Base-by-base conservation (phyloP, 2,113 vertebrate genomes). In the Mohoua ochrocephala region DNA sequence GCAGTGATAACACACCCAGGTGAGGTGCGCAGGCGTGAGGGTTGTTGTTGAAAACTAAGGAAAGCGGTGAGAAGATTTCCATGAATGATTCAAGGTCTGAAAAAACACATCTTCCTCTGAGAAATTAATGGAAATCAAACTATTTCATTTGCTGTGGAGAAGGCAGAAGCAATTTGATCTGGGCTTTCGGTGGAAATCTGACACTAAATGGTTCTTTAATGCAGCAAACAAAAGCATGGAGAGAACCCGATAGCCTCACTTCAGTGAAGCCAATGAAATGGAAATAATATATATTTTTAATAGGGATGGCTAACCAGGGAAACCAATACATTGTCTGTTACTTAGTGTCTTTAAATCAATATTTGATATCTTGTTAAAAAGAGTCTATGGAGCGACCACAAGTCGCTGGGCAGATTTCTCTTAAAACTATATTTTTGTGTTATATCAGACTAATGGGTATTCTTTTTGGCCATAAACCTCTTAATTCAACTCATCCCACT, bases 271-370 rank as follows among this genome's bases (percentile, higher is more conserved):
- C 77, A 60, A 47, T 3, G 23, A 95, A 85, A 83, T 89, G 77
- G 65, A 96, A 95, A 95, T 80, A 92, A 92, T 85, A 90, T 60
- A 35, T 74, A 87, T 82, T 95, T 96, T 93, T 97, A 94, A 95
- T 90, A 90, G 80, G 70, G 60, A 85, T 91, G 59, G 93, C 71
- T 89, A 95, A 89, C 76, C 89, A 87, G 75, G 94, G 67, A 94
- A 93, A 73, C 41, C 42, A 83, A 94, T 50, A 79, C 26, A 54
- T 28, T 63, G 67, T 50, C 84, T 71, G 33, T 59, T 77, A 56
- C 74, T 74, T 53, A 64, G 59, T 41, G 54, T 41, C 87, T 82
- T 82, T 74, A 86, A 87, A 93, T 95, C 94, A 95, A 74, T 90
- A 93, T 84, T 89, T 89, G 93, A 35, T 89, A 75, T 56, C 89